Percentiles rank a stretch among this genome's conserved stretches.
phyloP scores from a whole-genome alignment of 2,797 vertebrate genomes.

The Sebastes elongatus region DNA sequence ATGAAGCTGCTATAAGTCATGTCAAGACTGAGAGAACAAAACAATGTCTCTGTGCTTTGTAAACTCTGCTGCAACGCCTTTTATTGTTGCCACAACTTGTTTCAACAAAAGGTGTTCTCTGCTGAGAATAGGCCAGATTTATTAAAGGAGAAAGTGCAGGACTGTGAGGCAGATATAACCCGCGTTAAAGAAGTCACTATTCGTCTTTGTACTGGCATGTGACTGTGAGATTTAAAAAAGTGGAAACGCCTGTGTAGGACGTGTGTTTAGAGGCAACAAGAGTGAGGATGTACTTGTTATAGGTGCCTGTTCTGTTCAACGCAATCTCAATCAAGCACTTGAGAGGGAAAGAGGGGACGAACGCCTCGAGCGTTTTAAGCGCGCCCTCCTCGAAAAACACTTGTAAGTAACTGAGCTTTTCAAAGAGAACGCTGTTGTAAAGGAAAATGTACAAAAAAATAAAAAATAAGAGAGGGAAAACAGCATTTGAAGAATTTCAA shows the following conservation, averaged over 20 bases:
- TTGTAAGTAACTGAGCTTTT: slow-evolving; percentile 4
- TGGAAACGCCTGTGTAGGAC: slow-evolving; percentile 35
- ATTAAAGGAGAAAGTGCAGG: slow-evolving; percentile 36
- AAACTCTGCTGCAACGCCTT: slow-evolving; percentile 34
- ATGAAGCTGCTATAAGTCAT: slow-evolving; percentile 21
- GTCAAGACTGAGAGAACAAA: neutral
- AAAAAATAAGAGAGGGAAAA: neutral
- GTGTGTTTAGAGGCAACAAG: slow-evolving; percentile 31
- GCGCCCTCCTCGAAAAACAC: neutral
- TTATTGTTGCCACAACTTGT: slow-evolving; percentile 41
- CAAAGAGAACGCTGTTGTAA: neutral
- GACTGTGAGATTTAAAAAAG: slow-evolving; percentile 38
- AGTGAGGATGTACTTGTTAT: slow-evolving; percentile 31
- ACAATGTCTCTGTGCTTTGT: slow-evolving; percentile 17
- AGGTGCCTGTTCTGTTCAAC: slow-evolving; percentile 45
- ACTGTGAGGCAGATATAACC: slow-evolving; percentile 57
- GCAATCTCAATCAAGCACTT: slow-evolving; percentile 43
- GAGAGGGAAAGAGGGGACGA: slow-evolving; percentile 29
- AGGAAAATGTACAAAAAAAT: neutral
- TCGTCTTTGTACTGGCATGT: slow-evolving; percentile 16
- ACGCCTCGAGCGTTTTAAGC: slow-evolving; percentile 14
- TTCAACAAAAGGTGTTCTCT: slow-evolving; percentile 46
- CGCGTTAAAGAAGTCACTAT: neutral
- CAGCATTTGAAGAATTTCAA: neutral
- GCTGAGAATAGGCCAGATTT: slow-evolving; percentile 30